Evolutionary conservation across 1,140 invertebrate genomes (phyloP).

Genomic region (Bursaphelenchus mucronatus): DNA sequence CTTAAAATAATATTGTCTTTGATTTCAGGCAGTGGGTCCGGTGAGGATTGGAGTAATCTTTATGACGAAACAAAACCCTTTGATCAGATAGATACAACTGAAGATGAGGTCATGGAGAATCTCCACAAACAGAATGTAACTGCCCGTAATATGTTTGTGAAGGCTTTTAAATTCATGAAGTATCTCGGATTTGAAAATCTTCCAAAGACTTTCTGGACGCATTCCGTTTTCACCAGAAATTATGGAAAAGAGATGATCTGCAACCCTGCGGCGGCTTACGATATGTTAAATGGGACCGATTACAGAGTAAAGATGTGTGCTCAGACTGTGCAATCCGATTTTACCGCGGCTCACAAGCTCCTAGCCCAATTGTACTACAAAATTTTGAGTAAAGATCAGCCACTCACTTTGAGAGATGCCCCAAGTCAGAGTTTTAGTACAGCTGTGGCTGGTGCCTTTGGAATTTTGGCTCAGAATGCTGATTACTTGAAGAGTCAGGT

Average conservation of each 20-base stretch:
- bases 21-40: constrained; percentile 32
- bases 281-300: constrained; percentile 38
- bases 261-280: constrained; percentile 50
- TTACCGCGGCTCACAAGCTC: constrained; percentile 39
- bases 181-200: constrained; percentile 46
- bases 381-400: constrained; percentile 37
- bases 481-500: constrained; percentile 42
- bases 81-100: constrained; percentile 36
- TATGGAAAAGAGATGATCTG: constrained; percentile 54
- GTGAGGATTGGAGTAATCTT: constrained; percentile 34
- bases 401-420: constrained; percentile 41
- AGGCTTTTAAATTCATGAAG: constrained; percentile 48
- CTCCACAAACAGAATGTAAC: constrained; percentile 46
- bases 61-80: constrained; percentile 49
- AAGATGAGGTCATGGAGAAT: constrained; percentile 32
- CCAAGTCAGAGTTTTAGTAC: constrained; percentile 42
- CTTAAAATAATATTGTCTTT: constrained; percentile 14
- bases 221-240: constrained; percentile 43
- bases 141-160: constrained; percentile 37
- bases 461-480: constrained; percentile 35
- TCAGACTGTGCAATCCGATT: constrained; percentile 40
- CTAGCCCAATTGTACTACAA: constrained; percentile 48
- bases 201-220: constrained; percentile 42
- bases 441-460: constrained; percentile 38
- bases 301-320: constrained; percentile 38